Percentiles rank a stretch among this genome's conserved stretches.
phyloP scores from a whole-genome alignment of 2,797 vertebrate species.

The Peromyscus nudipes region DNA sequence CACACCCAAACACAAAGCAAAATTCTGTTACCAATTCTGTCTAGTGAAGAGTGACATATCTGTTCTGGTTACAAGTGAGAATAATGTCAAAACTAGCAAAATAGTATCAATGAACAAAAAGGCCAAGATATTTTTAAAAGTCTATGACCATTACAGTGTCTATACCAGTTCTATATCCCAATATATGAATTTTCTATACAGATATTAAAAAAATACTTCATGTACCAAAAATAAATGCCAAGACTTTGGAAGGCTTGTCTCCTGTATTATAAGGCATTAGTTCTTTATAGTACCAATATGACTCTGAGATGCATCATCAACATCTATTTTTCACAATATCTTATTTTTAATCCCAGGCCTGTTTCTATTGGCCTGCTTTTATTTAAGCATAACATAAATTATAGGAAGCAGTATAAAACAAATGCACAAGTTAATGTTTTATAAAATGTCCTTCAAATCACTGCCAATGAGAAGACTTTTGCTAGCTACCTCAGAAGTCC shows the following conservation, averaged over 20 bases:
- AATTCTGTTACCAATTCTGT: constrained; percentile 55
- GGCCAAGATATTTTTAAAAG: background rate
- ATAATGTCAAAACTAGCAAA: constrained; percentile 47
- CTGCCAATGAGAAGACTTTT: background rate
- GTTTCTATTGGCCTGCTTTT: background rate
- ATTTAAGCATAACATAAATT: background rate
- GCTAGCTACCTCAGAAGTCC: background rate
- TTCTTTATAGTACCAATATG: constrained; percentile 5
- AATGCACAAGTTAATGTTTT: background rate
- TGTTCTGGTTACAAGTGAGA: constrained; percentile 46
- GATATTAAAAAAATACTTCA: constrained; percentile 19
- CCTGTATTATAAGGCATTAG: background rate
- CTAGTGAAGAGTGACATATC: constrained; percentile 5
- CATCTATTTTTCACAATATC: constrained; percentile 39
- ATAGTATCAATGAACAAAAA: constrained; percentile 28
- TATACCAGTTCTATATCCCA: background rate
- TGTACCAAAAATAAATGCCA: constrained; percentile 27
- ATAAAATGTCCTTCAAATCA: background rate
- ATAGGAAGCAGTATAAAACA: background rate
- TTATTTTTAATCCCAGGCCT: background rate
- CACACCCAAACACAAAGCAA: constrained; percentile 60
- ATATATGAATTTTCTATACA: constrained; percentile 36
- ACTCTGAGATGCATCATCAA: constrained; percentile 25
- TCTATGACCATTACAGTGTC: constrained; percentile 13
- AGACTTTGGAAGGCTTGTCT: constrained; percentile 7